phyloP scores from a whole-genome alignment of 2,797 vertebrate species.

The Micrastur ruficollis region DNA sequence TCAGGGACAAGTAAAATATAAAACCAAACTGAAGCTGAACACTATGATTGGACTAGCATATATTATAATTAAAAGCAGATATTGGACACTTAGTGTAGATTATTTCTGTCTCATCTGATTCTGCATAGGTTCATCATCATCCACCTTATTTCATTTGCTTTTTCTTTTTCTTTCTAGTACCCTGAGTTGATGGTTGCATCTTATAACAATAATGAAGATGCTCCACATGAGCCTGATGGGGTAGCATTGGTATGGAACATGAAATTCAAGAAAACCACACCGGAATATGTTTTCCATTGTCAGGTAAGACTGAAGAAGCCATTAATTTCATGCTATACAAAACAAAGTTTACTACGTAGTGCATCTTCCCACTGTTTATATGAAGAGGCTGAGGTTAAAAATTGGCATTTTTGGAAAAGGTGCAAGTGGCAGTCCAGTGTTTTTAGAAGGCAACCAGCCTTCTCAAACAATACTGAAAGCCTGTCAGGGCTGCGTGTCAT shows the following conservation, averaged over 20 bases:
- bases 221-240: constrained; percentile 94
- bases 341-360: neutral
- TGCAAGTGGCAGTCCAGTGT: constrained; percentile 55
- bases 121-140: neutral
- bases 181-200: constrained; percentile 95
- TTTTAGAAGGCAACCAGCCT: constrained; percentile 64
- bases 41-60: neutral
- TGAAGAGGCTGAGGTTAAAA: constrained; percentile 57
- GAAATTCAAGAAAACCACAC: constrained; percentile 97
- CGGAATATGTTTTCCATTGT: constrained; percentile 97
- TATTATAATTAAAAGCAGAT: constrained; percentile 41
- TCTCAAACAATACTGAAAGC: constrained; percentile 62
- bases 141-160: neutral
- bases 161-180: constrained; percentile 78
- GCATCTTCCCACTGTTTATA: constrained; percentile 24
- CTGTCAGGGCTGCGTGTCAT: constrained; percentile 63
- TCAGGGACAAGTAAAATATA: neutral
- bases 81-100: neutral
- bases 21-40: neutral
- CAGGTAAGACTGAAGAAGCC: constrained; percentile 81
- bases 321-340: constrained; percentile 22
- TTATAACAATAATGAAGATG: constrained; percentile 96
- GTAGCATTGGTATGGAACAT: constrained; percentile 97
- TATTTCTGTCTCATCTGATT: constrained; percentile 10
- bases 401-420: constrained; percentile 59